Conservation (phyloP, 2,888 invertebrate species). For the Acleris sparsana region DNA sequence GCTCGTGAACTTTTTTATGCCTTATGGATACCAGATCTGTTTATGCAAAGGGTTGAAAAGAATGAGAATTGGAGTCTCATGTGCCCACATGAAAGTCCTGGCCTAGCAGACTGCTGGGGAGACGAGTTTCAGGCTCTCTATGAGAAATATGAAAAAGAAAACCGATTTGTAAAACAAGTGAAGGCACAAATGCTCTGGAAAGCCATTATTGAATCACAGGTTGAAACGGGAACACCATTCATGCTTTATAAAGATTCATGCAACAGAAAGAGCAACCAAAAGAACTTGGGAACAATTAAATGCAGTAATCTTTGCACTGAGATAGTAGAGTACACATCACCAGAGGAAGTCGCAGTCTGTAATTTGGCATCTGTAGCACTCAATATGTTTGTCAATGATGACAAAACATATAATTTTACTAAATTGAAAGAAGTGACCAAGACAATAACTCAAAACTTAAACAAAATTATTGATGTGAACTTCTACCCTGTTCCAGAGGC, state of each 20-base stretch:
- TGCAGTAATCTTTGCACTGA: conserved; percentile 99
- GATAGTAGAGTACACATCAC: conserved; percentile 96
- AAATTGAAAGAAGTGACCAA: conserved; percentile 95
- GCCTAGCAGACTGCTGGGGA: conserved; percentile 96
- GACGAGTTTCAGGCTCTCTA: conserved; percentile 96
- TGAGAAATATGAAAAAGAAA: conserved; percentile 92
- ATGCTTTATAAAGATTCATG: conserved; percentile 98
- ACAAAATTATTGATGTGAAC: conserved; percentile 98
- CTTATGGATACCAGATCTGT: conserved; percentile 98
- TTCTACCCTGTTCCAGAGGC: conserved; percentile 97
- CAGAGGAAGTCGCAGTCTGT: conserved; percentile 98
- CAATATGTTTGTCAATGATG: conserved; percentile 94
- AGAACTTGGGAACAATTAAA: conserved; percentile 98
- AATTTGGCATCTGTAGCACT: conserved; percentile 98
- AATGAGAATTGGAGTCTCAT: conserved; percentile 96
- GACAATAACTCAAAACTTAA: conserved; percentile 94
- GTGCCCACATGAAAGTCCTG: conserved; percentile 97
- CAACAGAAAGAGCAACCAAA: conserved; percentile 98
- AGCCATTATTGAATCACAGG: conserved; percentile 96
- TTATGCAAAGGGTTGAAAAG: conserved; percentile 96
- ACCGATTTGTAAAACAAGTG: conserved; percentile 86
- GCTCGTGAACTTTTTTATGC: conserved; percentile 98
- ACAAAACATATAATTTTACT: conserved; percentile 92
- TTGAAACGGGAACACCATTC: conserved; percentile 99
- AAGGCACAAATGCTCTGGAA: conserved; percentile 96